A percentile compares a stretch with the other conserved stretches of the same genome.
Conservation (phyloP, 2,113 vertebrate genomes). For the Mugil cephalus region DNA sequence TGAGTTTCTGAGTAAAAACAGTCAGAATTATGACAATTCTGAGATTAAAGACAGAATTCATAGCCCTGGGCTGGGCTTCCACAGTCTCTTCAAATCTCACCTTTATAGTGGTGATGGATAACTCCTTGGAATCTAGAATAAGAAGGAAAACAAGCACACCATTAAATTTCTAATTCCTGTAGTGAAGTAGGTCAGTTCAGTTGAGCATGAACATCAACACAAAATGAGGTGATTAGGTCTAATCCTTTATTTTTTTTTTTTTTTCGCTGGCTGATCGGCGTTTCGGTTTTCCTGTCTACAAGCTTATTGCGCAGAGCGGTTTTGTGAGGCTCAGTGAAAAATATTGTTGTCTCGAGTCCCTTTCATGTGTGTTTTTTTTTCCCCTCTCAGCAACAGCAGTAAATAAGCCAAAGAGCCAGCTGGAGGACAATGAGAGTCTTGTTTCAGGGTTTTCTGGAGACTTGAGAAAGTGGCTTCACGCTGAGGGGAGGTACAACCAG, state of each 20-base stretch:
- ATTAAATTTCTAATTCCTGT: constrained; percentile 23
- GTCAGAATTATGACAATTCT: too few species aligned
- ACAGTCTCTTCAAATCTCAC: constrained; percentile 40
- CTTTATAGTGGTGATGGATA: constrained; percentile 88
- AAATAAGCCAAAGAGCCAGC: constrained; percentile 66
- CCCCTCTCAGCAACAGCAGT: constrained; percentile 46
- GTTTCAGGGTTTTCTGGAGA: constrained; percentile 61
- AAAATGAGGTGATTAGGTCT: constrained; percentile 34
- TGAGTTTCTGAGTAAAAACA: too few species aligned
- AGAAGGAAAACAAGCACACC: constrained; percentile 35
- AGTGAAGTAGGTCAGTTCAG: constrained; percentile 20
- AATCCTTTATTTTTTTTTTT: constrained; percentile 10
- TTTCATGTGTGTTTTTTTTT: constrained; percentile 55
- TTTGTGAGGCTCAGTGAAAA: constrained; percentile 57
- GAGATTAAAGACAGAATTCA: too few species aligned
- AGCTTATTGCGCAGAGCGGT: constrained; percentile 3
- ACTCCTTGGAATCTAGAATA: constrained; percentile 71
- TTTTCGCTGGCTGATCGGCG: constrained; percentile 32
- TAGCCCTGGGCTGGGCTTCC: too few species aligned
- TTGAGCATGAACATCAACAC: constrained; percentile 25
- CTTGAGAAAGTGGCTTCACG: constrained; percentile 24
- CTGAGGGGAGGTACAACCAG: constrained; percentile 8
- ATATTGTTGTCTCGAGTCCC: constrained; percentile 42
- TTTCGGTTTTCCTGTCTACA: constrained; percentile 30
- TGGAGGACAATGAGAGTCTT: constrained; percentile 69